These are phyloP conservation scores for Linurgus olivaceus DNA, from an alignment of 2,797 vertebrate species.

Conservation along the genomic window DNA sequence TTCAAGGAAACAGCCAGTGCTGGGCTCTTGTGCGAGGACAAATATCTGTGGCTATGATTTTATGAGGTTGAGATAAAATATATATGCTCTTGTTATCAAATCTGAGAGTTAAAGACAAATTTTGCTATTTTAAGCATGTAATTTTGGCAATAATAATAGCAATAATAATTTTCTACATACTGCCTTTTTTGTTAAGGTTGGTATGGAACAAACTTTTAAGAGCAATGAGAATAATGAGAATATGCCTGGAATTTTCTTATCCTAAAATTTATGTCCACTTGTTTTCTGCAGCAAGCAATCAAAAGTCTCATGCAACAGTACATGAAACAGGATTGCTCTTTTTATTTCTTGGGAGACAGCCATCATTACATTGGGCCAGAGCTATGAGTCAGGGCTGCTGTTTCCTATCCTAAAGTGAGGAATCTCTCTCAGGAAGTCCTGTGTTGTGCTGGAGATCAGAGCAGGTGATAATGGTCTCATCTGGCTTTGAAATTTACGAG, in stretches of 20 bases:
- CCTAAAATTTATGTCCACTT: background rate
- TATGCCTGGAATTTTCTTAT: background rate
- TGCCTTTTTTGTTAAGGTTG: background rate
- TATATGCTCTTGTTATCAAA: background rate
- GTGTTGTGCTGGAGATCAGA: conserved; percentile 59
- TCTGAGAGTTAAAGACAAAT: background rate
- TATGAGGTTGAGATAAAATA: background rate
- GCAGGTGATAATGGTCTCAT: conserved; percentile 66
- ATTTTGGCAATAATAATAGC: background rate
- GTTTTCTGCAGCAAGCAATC: conserved; percentile 9
- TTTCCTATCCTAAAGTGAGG: conserved; percentile 51
- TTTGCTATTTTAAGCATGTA: background rate
- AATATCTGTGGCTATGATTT: background rate
- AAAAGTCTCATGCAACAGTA: background rate
- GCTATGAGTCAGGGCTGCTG: conserved; percentile 50
- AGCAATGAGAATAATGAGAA: background rate
- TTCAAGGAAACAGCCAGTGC: background rate
- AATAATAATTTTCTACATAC: background rate
- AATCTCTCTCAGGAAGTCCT: conserved; percentile 64
- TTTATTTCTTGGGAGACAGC: conserved; percentile 33
- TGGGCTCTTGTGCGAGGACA: background rate
- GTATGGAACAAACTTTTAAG: background rate
- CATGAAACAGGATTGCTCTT: conserved; percentile 4
- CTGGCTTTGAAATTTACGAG: conserved; percentile 56
- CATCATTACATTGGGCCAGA: conserved; percentile 21